Evolutionary conservation across 2,888 invertebrate genomes (phyloP), one percentile per base, ranked within the genome.

Genomic region (Andrena fulva): DNA sequence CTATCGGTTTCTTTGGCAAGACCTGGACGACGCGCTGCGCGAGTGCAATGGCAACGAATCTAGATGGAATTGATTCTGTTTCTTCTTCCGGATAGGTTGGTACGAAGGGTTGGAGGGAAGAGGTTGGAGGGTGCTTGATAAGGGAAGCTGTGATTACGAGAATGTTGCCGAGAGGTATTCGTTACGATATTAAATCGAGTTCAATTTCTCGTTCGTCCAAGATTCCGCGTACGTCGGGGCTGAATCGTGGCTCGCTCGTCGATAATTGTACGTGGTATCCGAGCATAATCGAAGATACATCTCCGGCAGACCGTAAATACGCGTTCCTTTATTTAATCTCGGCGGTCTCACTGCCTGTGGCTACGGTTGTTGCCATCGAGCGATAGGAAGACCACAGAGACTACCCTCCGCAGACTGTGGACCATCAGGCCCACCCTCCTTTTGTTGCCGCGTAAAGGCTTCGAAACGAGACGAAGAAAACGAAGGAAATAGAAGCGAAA

Each of bases 301-400:
- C 63, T 16, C 12, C 24, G 42, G 24, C 29, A 48, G 48, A 74
- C 59, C 67, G 63, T 64, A 48, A 64, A 73, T 12, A 54, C 10
- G 12, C 16, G 50, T 24, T 64, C 56, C 20, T 74, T 77, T 60
- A 66, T 74, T 77, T 66, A 35, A 66, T 77, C 24, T 10, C 24
- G 48, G n/a, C 48, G 48, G 64, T 50, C 66, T 48, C 20, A 8
- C 24, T 60, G 52, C 35, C 31, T 4, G 54, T 59, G n/a, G 42
- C 52, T 60, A 48, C 2, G 29, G 42, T 48, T 63, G 31, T n/a
- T 24, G 12, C 35, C 33, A 48, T 59, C 69, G 63, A 5, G 7
- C 64, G 63, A 63, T 33, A 24, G 50, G 63, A 54, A 70, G 8
- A 31, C 12, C 48, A 29, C 56, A 68, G 27, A 60, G 20, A 3